These are phyloP conservation scores for Pagetopsis macropterus DNA, from an alignment of 2,797 vertebrate genomes.

Conservation along the genomic window DNA sequence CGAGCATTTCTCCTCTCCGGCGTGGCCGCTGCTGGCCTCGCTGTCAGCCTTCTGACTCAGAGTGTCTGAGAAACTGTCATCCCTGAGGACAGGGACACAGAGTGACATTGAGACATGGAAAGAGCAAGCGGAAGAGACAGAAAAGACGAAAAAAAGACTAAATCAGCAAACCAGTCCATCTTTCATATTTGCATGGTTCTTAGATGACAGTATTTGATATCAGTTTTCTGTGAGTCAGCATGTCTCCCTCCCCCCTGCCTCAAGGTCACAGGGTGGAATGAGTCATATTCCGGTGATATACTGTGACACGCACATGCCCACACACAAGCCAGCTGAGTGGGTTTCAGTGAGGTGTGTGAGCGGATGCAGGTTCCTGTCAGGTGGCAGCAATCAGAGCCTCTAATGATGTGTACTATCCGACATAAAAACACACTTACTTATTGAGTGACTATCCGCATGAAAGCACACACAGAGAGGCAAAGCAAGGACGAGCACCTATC, in stretches of 20 bases:
- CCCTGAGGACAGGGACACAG: conserved; percentile 81
- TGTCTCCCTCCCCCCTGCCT: neutral
- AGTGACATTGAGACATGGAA: conserved; percentile 50
- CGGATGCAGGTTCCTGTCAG: conserved; percentile 48
- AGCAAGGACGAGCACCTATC: conserved; percentile 2
- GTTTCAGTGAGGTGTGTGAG: conserved; percentile 47
- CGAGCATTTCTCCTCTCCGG: conserved; percentile 92
- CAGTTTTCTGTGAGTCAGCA: conserved; percentile 67
- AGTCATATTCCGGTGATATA: conserved; percentile 62
- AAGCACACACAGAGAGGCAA: conserved; percentile 4
- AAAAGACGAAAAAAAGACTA: neutral
- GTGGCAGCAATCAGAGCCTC: conserved; percentile 56
- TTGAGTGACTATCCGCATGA: conserved; percentile 11
- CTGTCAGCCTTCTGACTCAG: conserved; percentile 98
- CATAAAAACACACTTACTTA: conserved; percentile 27
- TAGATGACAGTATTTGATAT: conserved; percentile 57
- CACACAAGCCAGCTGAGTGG: conserved; percentile 32
- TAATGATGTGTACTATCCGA: conserved; percentile 24
- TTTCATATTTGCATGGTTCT: conserved; percentile 42
- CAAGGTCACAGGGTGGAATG: conserved; percentile 59
- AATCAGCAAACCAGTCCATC: conserved; percentile 55
- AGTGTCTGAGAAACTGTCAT: conserved; percentile 97
- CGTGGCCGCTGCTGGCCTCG: conserved; percentile 94
- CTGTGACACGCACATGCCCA: conserved; percentile 16
- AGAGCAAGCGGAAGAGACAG: conserved; percentile 41